These are phyloP conservation scores for Leuciscus waleckii DNA, from an alignment of 2,797 vertebrate species.

Conservation along the genomic window DNA sequence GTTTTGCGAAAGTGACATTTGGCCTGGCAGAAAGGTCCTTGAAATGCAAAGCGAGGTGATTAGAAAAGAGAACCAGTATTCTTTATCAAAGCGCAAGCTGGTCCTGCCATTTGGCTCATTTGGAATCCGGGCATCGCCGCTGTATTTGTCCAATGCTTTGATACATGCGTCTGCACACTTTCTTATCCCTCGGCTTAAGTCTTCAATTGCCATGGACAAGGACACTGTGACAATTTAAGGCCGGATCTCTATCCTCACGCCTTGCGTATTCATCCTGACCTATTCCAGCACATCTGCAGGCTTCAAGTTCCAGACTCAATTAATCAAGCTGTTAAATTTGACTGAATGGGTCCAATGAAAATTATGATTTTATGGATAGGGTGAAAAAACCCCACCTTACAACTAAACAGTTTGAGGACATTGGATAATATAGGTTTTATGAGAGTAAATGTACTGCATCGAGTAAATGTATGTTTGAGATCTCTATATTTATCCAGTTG, in stretches of 20 bases:
- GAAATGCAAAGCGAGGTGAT: constrained; percentile 58
- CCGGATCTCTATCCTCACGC: constrained; percentile 73
- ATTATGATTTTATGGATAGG: constrained; percentile 42
- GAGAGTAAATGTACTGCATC: neutral
- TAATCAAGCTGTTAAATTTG: constrained; percentile 70
- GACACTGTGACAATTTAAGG: constrained; percentile 85
- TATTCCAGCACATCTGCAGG: constrained; percentile 69
- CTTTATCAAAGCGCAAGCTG: constrained; percentile 64
- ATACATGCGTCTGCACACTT: constrained; percentile 85
- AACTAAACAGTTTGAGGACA: neutral
- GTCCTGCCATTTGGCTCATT: constrained; percentile 71
- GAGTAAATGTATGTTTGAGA: neutral
- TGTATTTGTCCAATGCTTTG: constrained; percentile 81
- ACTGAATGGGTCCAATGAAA: constrained; percentile 59
- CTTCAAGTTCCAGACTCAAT: constrained; percentile 73
- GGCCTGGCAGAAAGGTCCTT: constrained; percentile 64
- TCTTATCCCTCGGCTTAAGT: constrained; percentile 80
- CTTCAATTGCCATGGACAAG: constrained; percentile 81
- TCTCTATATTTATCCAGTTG: neutral
- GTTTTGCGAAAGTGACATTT: constrained; percentile 65
- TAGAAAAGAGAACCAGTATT: constrained; percentile 51
- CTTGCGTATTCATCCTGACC: constrained; percentile 77
- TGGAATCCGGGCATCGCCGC: constrained; percentile 72
- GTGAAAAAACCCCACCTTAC: neutral
- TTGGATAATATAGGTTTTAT: neutral